Percentiles rank a stretch among this genome's conserved stretches.
These are phyloP conservation scores for Drosophila sechellia DNA, from an alignment of 1,140 invertebrate genomes.

Conservation along the genomic window DNA sequence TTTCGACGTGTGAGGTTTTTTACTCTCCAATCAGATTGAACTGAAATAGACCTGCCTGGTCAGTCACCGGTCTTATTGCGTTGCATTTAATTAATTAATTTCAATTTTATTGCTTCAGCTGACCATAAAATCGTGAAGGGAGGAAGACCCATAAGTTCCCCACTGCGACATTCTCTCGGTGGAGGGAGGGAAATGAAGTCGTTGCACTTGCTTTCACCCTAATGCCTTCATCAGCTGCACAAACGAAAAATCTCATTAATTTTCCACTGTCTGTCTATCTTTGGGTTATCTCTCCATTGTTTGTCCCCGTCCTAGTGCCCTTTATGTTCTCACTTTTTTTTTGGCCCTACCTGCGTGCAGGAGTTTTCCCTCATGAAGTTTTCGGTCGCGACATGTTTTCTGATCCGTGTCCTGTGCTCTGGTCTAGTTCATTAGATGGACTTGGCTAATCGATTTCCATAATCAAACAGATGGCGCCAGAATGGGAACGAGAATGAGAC, in stretches of 20 bases:
- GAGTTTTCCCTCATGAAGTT: conserved; percentile 37
- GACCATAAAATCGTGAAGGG: conserved; percentile 28
- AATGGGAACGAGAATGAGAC: conserved; percentile 37
- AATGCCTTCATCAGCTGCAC: conserved; percentile 74
- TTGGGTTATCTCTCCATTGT: conserved; percentile 51
- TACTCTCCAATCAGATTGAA: conserved; percentile 5
- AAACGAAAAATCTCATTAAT: conserved; percentile 64
- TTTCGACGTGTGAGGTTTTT: conserved; percentile 40
- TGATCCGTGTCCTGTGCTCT: conserved; percentile 27
- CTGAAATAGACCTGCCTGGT: conserved; percentile 19
- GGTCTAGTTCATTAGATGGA: conserved; percentile 34
- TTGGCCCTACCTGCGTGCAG: conserved; percentile 36
- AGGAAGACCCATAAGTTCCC: conserved; percentile 25
- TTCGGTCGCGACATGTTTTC: conserved; percentile 22
- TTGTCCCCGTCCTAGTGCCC: conserved; percentile 13
- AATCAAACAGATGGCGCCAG: conserved; percentile 47
- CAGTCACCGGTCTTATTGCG: conserved; percentile 13
- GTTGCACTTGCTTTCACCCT: conserved; percentile 52
- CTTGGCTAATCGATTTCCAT: conserved; percentile 51
- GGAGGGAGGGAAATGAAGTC: conserved; percentile 32
- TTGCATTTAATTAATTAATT: conserved; percentile 57
- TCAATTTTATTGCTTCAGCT: conserved; percentile 39
- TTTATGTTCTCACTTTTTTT: conserved; percentile 7
- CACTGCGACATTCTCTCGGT: conserved; percentile 60
- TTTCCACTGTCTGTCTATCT: conserved; percentile 40